Evolutionary conservation across 1,140 invertebrate species (phyloP).

Genomic region (Bombus difficillimus): DNA sequence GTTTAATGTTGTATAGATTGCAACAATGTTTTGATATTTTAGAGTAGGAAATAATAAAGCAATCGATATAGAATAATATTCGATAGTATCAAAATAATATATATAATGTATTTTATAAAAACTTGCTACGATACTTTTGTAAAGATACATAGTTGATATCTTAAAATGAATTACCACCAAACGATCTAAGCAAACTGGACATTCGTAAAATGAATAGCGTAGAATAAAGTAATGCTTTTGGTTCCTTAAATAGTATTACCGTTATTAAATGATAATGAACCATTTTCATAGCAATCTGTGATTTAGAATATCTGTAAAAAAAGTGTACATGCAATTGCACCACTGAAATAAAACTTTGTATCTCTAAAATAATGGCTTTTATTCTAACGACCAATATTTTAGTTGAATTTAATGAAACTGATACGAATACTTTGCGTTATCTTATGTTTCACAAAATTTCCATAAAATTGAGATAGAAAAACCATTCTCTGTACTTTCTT

Average conservation of each 20-base stretch:
- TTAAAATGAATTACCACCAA: neutral
- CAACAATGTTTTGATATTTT: neutral
- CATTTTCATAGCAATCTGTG: conserved; percentile 1
- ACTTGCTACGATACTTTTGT: neutral
- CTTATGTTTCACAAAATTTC: neutral
- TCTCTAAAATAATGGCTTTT: neutral
- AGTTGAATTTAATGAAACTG: neutral
- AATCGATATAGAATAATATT: neutral
- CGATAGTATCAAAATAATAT: neutral
- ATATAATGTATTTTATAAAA: neutral
- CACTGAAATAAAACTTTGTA: neutral
- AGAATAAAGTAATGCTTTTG: neutral
- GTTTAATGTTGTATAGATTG: neutral
- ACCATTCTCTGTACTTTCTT: too few relatives aligned
- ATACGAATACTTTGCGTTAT: neutral
- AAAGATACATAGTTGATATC: neutral
- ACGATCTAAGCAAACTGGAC: neutral
- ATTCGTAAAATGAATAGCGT: neutral
- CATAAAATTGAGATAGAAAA: neutral
- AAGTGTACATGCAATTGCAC: neutral
- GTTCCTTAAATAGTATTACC: neutral
- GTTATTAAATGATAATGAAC: conserved; percentile 12
- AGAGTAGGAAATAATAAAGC: too few relatives aligned
- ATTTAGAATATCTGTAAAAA: neutral
- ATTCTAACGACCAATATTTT: neutral